Evolutionary conservation across 2,888 invertebrate species (phyloP), one percentile per base, ranked within the genome.

Genomic region (Nomada hirtipes): DNA sequence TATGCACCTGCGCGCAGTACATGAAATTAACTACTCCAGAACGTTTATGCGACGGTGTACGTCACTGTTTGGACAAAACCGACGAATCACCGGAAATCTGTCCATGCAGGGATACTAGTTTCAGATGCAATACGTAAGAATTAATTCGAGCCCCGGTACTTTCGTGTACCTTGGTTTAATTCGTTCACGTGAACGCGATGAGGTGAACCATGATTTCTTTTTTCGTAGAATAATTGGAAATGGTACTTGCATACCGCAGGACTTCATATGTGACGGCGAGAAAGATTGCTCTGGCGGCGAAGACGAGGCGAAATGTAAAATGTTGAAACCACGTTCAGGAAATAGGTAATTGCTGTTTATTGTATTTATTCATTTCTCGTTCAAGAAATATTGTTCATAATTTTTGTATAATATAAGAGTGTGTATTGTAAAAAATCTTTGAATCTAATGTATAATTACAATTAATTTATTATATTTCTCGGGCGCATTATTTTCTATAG

Each of bases 181-280:
- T 13, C 36, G 36, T 36, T 36, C 36, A 0, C 36, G 36, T 4
- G 36, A 36, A 36, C 36, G 7, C 36, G 36, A 36, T 7, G 4
- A 36, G 36, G 36, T 36, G 36, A 36, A 36, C 7, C 36, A 7
- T 36, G 36, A 36, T 36, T 36, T 7, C 7, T 7, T 13, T 10
- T 7, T 42, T 23, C 4, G 26, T 15, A 88, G 88, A 42, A 52
- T n/a, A 0, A 79, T 11, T 10, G 74, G 44, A 13, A 80, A 69
- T 4, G 64, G 79, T 0, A 74, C 75, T 0, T 97, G 97, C 88
- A 95, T 98, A 61, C 95, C 97, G 0, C 94, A 94, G 36, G 97
- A 97, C 85, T 96, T 97, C 94, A 95, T 97, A 0, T 98, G 98
- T 91, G 98, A 98, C 90, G 96, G 96, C n/a, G 93, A 95, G 10